Conservation (phyloP, 2,888 invertebrate genomes). For the Chydorus sphaericus region DNA sequence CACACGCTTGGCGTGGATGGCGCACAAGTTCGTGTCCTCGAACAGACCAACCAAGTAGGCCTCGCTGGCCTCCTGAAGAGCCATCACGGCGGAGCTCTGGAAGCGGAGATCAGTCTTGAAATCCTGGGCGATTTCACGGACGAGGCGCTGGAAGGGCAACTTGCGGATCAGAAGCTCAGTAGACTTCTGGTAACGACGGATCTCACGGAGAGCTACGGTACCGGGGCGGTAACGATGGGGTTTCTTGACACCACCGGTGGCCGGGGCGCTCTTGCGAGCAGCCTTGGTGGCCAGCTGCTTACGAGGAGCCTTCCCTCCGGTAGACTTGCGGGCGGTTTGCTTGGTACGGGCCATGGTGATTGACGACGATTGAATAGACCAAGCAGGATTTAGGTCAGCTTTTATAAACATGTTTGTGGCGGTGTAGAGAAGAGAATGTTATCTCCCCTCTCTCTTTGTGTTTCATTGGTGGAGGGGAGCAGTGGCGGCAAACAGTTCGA, state of each 20-base stretch:
- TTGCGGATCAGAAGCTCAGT: slow-evolving; percentile 36
- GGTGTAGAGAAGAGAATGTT: too few relatives aligned
- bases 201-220: slow-evolving; percentile 38
- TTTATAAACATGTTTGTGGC: too few relatives aligned
- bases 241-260: slow-evolving; percentile 37
- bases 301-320: slow-evolving; percentile 91
- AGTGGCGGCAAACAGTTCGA: too few relatives aligned
- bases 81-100: slow-evolving; percentile 16
- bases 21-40: slow-evolving; percentile 95
- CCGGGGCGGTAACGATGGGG: slow-evolving; percentile 36
- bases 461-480: too few relatives aligned
- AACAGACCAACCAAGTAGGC: slow-evolving; percentile 87
- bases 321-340: slow-evolving; percentile 93
- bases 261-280: slow-evolving; percentile 57
- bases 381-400: too few relatives aligned
- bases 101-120: slow-evolving; percentile 23
- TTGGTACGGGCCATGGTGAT: slow-evolving; percentile 85
- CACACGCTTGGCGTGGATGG: slow-evolving; percentile 91
- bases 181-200: slow-evolving; percentile 36
- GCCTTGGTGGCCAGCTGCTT: slow-evolving; percentile 89
- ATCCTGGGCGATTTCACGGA: slow-evolving; percentile 30
- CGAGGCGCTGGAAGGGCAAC: slow-evolving; percentile 35
- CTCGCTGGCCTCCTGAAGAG: slow-evolving; percentile 62
- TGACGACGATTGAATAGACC: too few relatives aligned
- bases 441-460: too few relatives aligned